These are phyloP conservation scores for Athalia circularis DNA, from an alignment of 2,888 invertebrate species.

Conservation along the genomic window DNA sequence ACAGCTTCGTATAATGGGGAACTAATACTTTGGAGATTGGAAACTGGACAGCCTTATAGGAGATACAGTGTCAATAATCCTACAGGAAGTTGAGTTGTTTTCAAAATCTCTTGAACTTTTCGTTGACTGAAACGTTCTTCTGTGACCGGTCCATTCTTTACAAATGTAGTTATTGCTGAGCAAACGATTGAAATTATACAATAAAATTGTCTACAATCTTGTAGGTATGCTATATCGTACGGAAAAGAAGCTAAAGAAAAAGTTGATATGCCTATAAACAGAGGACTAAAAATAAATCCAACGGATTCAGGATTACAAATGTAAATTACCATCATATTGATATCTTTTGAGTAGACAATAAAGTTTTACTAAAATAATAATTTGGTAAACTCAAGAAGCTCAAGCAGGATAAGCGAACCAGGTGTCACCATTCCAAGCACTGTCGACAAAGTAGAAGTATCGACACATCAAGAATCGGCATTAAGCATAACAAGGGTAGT, in stretches of 20 bases:
- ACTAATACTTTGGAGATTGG: conserved; percentile 87
- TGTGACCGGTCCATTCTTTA: conserved; percentile 12
- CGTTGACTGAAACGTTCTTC: neutral
- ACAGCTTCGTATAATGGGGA: conserved; percentile 88
- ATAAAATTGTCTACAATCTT: neutral
- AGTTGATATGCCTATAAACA: neutral
- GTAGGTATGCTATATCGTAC: conserved; percentile 52
- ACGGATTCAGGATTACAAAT: neutral
- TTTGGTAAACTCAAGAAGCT: neutral
- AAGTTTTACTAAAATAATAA: neutral
- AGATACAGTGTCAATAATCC: conserved; percentile 70
- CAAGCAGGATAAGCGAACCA: neutral
- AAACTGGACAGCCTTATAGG: conserved; percentile 85
- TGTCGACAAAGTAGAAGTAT: neutral
- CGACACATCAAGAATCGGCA: conserved; percentile 51
- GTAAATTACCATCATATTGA: conserved; percentile 4
- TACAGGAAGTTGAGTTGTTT: conserved; percentile 62
- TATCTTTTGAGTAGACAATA: neutral
- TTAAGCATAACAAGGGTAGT: conserved; percentile 72
- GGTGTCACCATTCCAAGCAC: neutral
- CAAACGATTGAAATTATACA: neutral
- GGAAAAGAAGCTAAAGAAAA: conserved; percentile 50
- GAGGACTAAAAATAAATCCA: neutral
- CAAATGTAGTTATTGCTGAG: neutral
- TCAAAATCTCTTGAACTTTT: neutral